Base-by-base conservation (phyloP, 1,140 invertebrate species). In the Sarcophaga bullata region DNA sequence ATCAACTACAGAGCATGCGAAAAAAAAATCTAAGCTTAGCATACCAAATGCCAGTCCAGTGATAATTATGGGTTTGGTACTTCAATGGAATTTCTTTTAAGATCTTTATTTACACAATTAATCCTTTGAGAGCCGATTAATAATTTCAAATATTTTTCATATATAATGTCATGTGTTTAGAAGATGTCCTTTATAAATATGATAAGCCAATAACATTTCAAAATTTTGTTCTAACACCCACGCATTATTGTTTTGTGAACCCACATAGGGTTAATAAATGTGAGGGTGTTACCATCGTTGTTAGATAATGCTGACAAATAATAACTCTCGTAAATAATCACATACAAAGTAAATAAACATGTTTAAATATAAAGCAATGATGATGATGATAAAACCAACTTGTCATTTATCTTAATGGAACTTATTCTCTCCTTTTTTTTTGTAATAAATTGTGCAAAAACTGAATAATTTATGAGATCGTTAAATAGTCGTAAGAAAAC, bases 301-400 rank as follows among this genome's bases (percentile, higher is more conserved):
- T 4, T 78, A 49, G 49, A 78, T 50, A 50, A 78, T 17, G 48
- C 48, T 78, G 75, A 50, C 48, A 78, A 78, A 78, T 78, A 78
- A 78, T 78, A 78, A 52, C 17, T 48, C 8, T 78, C 8, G 48
- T 19, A 78, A 46, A 50, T 78, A 50, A 73, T 52, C 25, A 11
- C 37, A n/a, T 78, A 78, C 17, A 68, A 78, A 78, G 75, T 78
- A 78, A 78, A 78, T 78, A 78, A 78, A 50, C 75, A 78, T 78
- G 75, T 78, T 78, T 76, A 78, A 50, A 75, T n/a, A 11, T 52
- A 78, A 50, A 78, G 75, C 17, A 78, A 48, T 47, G 10, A 47
- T 47, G 75, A 47, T 47, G 75, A 78, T 78, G 75, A 78, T 78
- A 78, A 78, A 50, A 78, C 48, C 4, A 68, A 68, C 62, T 68